Percentiles rank a stretch among this genome's conserved stretches.
Evolutionary conservation across 1,140 invertebrate species (phyloP).

Genomic region (Drosophila virilis): DNA sequence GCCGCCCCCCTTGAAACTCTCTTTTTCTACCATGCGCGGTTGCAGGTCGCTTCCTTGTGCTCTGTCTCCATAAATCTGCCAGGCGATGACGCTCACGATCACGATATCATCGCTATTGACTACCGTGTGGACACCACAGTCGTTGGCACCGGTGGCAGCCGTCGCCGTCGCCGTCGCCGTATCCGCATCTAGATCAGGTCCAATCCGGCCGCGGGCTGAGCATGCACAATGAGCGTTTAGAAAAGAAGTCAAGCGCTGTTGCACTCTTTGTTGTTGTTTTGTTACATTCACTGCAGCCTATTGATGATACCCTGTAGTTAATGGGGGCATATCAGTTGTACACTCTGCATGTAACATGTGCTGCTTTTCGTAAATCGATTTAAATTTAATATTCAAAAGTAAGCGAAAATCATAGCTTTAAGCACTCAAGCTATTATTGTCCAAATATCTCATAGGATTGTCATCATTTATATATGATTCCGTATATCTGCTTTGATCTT

Average conservation of each 20-base stretch:
- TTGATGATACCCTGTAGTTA: neutral
- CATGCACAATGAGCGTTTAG: constrained; percentile 58
- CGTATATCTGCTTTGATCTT: too few relatives aligned
- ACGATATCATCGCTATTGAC: constrained; percentile 41
- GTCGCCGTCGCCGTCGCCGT: neutral
- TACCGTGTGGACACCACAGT: constrained; percentile 48
- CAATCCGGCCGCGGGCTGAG: constrained; percentile 43
- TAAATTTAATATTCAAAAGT: too few relatives aligned
- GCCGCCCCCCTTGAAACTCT: neutral
- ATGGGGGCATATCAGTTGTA: constrained; percentile 10
- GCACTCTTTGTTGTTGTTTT: constrained; percentile 43
- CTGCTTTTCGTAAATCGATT: too few relatives aligned
- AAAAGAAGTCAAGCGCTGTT: constrained; percentile 63
- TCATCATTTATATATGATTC: neutral
- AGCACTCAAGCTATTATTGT: too few relatives aligned
- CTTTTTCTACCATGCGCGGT: neutral
- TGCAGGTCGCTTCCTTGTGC: neutral
- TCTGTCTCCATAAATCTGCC: constrained; percentile 36
- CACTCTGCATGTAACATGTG: neutral
- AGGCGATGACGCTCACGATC: constrained; percentile 42
- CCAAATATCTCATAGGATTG: too few relatives aligned
- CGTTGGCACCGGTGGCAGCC: neutral
- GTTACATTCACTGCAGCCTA: constrained; percentile 31
- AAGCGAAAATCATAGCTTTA: too few relatives aligned
- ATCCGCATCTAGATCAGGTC: constrained; percentile 57